Evolutionary conservation across 1,140 invertebrate genomes (phyloP), one percentile per base, ranked within the genome.

Genomic region (Tenebrio molitor): DNA sequence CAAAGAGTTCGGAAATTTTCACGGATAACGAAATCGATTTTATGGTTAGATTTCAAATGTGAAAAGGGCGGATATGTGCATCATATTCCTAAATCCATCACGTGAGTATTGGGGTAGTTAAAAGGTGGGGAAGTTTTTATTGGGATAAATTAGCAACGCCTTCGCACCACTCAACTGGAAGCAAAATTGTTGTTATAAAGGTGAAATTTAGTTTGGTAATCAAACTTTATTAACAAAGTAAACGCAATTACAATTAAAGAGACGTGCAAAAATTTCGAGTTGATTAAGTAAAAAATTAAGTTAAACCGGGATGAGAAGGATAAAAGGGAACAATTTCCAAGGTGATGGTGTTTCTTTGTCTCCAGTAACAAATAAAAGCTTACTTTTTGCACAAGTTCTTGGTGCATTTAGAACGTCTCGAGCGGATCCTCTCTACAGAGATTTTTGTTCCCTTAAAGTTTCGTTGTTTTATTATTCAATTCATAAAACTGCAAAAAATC

Each of bases 391-490:
- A 39, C 5, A 7, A 39, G n/a, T 39, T 39, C 36, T 8, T 5
- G 12, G n/a, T 39, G 36, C 36, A 39, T 39, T 39, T 39, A 39
- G n/a, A n/a, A 39, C 36, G 36, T 12, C n/a, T 12, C 5, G 2
- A 2, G 12, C 36, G 12, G 36, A 39, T 39, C 12, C 25, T 39
- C n/a, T n/a, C n/a, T n/a, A n/a, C n/a, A n/a, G n/a, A n/a, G n/a
- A n/a, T n/a, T n/a, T n/a, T n/a, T n/a, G n/a, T n/a, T n/a, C n/a
- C n/a, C n/a, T n/a, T n/a, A n/a, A n/a, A n/a, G n/a, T n/a, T n/a
- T n/a, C n/a, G n/a, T n/a, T 39, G 36, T 39, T 39, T 39, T n/a
- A 39, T 39, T 39, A 39, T 39, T 39, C 36, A 39, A 2, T 39
- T 39, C 6, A 39, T 7, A 12, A 39, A 39, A 39, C 6, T 39